A percentile compares a stretch with the other conserved stretches of the same genome.
Evolutionary conservation across 2,113 vertebrate genomes (phyloP).

Genomic region (Lucifuga dentata): DNA sequence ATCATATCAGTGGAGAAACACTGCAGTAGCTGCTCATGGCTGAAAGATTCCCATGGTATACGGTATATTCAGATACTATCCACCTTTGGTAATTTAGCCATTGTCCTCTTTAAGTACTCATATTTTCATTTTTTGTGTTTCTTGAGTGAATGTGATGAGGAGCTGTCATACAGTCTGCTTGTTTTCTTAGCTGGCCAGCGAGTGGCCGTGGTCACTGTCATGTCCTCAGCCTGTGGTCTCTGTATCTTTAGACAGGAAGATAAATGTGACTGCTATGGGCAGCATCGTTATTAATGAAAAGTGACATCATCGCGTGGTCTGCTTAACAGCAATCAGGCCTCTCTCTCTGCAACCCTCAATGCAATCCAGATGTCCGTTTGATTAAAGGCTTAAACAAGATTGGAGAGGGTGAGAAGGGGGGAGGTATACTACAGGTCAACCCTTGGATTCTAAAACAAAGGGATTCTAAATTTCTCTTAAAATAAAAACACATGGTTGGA

Average conservation of each 20-base stretch:
- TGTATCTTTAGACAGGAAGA: constrained; percentile 68
- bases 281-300: constrained; percentile 81
- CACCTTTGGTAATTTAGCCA: neutral
- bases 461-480: constrained; percentile 75
- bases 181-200: constrained; percentile 53
- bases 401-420: constrained; percentile 51
- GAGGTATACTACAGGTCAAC: constrained; percentile 55
- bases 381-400: constrained; percentile 73
- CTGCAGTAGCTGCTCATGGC: neutral
- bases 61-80: neutral
- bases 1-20: neutral
- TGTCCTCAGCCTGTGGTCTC: constrained; percentile 39
- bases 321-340: constrained; percentile 79
- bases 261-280: constrained; percentile 68
- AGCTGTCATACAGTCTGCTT: constrained; percentile 24
- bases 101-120: constrained; percentile 8
- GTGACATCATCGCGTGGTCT: constrained; percentile 82
- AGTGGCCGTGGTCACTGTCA: constrained; percentile 37
- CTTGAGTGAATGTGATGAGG: neutral
- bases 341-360: constrained; percentile 67
- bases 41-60: neutral
- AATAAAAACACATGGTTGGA: constrained; percentile 78
- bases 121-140: constrained; percentile 1
- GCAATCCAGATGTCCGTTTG: constrained; percentile 79
- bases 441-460: constrained; percentile 69